Evolutionary conservation across 1,140 invertebrate genomes (phyloP), one percentile per base, ranked within the genome.

Genomic region (Thaumetopoea pityocampa): DNA sequence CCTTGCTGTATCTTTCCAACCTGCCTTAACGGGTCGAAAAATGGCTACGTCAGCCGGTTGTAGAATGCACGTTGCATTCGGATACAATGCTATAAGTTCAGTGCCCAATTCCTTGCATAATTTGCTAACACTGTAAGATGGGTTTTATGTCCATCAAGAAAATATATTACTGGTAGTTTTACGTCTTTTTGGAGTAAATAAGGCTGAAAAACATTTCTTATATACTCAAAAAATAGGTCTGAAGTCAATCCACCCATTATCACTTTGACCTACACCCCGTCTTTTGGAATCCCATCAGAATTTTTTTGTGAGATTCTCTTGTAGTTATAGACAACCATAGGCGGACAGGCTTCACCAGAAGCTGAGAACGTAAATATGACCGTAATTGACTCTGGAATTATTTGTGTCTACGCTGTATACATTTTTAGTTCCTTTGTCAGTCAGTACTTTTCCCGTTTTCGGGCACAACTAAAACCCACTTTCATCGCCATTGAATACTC

Each of bases 141-240:
- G 50, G 43, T 69, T 18, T 52, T 62, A 34, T 82, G 67, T 7
- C 70, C 77, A 68, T 80, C 67, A 3, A 80, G 14, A 46, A 82
- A 76, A 16, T 67, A 37, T 20, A 79, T 60, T 5, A 73, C 51
- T 20, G 68, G 72, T 8, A 55, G 41, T 43, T 18, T 4, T 37
- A 72, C 51, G n/a, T 57, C 48, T 23, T 63, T 46, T 44, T 60
- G 5, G 1, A 46, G 4, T 6, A 72, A 24, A 37, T 52, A 67
- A 14, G 56, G 49, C 32, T 65, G 10, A 28, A 80, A 70, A 5
- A 54, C 17, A 35, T 77, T 20, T 47, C 1, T 43, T 16, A 71
- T 53, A 15, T 55, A 72, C 19, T 69, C 66, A 43, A 44, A 66
- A 40, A 78, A 76, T 7, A 51, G 26, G 41, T 68, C 55, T 7